Percentiles rank a stretch among this genome's conserved stretches.
Conservation (phyloP, 2,888 invertebrate species). For the Microdon myrmicae region DNA sequence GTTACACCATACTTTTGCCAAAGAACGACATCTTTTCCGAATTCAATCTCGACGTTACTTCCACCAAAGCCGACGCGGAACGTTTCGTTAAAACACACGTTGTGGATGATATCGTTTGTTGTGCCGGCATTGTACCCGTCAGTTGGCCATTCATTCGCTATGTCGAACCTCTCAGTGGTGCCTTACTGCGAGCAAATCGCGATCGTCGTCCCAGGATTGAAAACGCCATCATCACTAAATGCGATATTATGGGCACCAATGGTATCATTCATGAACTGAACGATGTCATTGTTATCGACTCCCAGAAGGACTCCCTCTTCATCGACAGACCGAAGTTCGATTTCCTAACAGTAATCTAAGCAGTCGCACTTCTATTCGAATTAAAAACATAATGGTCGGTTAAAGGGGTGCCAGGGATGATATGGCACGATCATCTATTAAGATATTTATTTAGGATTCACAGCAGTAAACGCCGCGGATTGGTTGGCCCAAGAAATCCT, state of each 20-base stretch:
- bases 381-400: too few relatives aligned
- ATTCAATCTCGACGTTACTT: slow-evolving; percentile 58
- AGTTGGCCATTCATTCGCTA: slow-evolving; percentile 67
- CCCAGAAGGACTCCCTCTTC: too few relatives aligned
- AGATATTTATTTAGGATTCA: too few relatives aligned
- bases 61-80: slow-evolving; percentile 57
- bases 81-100: slow-evolving; percentile 63
- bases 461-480: too few relatives aligned
- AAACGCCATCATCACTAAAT: slow-evolving; percentile 67
- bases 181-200: slow-evolving; percentile 63
- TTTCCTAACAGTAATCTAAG: too few relatives aligned
- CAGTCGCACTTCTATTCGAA: too few relatives aligned
- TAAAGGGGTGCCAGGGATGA: too few relatives aligned
- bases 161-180: slow-evolving; percentile 63
- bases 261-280: slow-evolving; percentile 67
- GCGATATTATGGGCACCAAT: slow-evolving; percentile 64
- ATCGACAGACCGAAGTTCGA: too few relatives aligned
- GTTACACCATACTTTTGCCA: slow-evolving; percentile 64
- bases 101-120: slow-evolving; percentile 66
- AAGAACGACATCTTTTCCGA: slow-evolving; percentile 66
- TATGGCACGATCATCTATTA: too few relatives aligned
- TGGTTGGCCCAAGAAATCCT: too few relatives aligned
- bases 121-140: slow-evolving; percentile 66
- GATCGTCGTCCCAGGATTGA: slow-evolving; percentile 66
- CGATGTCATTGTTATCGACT: slow-evolving; percentile 64